A percentile compares a stretch with the other conserved stretches of the same genome.
Evolutionary conservation across 2,797 vertebrate genomes (phyloP).

Genomic region (Streptopelia turtur): DNA sequence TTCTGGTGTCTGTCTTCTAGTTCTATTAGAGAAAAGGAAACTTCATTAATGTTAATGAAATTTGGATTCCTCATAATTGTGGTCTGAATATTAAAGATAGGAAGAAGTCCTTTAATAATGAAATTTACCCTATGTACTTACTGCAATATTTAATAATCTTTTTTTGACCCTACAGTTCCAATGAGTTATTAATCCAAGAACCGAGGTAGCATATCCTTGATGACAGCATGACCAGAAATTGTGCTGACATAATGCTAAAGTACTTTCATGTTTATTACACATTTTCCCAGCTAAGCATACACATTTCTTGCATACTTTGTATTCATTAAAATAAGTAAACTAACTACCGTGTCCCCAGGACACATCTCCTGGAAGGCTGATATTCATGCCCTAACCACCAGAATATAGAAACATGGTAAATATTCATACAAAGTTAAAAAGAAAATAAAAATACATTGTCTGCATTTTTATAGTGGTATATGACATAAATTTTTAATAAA

Average conservation of each 20-base stretch:
- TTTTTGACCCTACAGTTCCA: conserved; percentile 8
- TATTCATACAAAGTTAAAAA: not conserved
- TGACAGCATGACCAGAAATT: not conserved
- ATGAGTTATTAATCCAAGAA: not conserved
- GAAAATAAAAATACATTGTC: not conserved
- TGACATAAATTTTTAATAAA: not conserved
- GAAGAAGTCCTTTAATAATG: not conserved
- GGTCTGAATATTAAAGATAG: not conserved
- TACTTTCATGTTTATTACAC: conserved; percentile 10
- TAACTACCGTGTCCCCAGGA: not conserved
- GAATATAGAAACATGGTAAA: not conserved
- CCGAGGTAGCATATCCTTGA: not conserved
- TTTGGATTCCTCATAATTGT: not conserved
- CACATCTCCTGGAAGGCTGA: not conserved
- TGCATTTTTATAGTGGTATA: not conserved
- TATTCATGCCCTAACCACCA: conserved; percentile 16
- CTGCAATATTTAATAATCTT: conserved; percentile 19
- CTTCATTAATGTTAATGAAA: not conserved
- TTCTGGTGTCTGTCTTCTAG: not conserved
- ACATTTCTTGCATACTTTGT: not conserved
- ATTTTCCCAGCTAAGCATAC: not conserved
- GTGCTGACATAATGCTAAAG: not conserved
- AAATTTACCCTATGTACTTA: not conserved
- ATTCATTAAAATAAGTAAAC: not conserved
- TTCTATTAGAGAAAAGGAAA: conserved; percentile 4